A percentile compares a stretch with the other conserved stretches of the same genome.
Conservation (phyloP, 1,140 invertebrate species). For the Drosophila chauvacae region DNA sequence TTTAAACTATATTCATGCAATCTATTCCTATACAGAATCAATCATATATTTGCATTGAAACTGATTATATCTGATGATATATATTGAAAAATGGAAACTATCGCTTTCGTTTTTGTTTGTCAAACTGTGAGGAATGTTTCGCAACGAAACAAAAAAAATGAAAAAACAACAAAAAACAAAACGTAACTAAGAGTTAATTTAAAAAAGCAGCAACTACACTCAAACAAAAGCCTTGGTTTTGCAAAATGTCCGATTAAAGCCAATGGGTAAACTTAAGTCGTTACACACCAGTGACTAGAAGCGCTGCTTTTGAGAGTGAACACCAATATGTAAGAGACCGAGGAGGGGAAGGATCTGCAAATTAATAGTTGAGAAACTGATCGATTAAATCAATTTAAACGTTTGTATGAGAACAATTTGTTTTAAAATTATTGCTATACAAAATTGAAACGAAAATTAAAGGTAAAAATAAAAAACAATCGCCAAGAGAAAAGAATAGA, state of each 20-base stretch:
- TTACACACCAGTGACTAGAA: constrained; percentile 29
- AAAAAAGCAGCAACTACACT: constrained; percentile 51
- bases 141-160: constrained; percentile 79
- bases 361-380: constrained; percentile 40
- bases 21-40: constrained; percentile 68
- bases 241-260: constrained; percentile 59
- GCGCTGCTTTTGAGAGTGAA: constrained; percentile 44
- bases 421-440: constrained; percentile 68
- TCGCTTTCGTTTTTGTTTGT: constrained; percentile 52
- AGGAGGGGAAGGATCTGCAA: constrained; percentile 26
- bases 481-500: constrained; percentile 21
- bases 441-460: constrained; percentile 21
- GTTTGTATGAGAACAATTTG: constrained; percentile 62
- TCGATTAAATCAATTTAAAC: constrained; percentile 41
- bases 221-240: constrained; percentile 58
- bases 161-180: constrained; percentile 26
- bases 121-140: constrained; percentile 83
- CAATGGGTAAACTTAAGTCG: constrained; percentile 50
- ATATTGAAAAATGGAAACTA: constrained; percentile 44
- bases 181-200: constrained; percentile 53
- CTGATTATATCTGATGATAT: constrained; percentile 29
- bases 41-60: constrained; percentile 69
- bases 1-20: constrained; percentile 57
- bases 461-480: constrained; percentile 18
- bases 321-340: constrained; percentile 22